Evolutionary conservation across 1,140 invertebrate species (phyloP).

Genomic region (Drosophila auraria): DNA sequence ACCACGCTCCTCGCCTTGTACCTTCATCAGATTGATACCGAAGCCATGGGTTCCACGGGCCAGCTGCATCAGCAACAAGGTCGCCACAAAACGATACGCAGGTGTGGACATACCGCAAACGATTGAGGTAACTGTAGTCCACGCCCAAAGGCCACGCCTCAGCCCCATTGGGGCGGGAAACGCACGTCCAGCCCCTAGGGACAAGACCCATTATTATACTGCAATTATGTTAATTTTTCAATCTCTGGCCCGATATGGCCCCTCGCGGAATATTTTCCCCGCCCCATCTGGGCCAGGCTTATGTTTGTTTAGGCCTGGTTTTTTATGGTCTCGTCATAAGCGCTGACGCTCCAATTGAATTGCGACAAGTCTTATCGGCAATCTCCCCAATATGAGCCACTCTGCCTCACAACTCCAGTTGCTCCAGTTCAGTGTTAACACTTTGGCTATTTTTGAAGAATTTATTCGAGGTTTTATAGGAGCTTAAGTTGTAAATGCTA

Average conservation of each 20-base stretch:
- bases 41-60: conserved; percentile 47
- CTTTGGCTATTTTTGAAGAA: conserved; percentile 5
- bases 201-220: conserved; percentile 57
- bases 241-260: conserved; percentile 43
- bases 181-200: conserved; percentile 33
- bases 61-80: conserved; percentile 37
- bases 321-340: conserved; percentile 27
- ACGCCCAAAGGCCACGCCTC: conserved; percentile 49
- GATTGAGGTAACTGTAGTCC: conserved; percentile 50
- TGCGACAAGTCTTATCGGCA: conserved; percentile 47
- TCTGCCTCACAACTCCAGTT: neutral
- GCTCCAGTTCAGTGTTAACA: neutral
- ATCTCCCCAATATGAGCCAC: conserved; percentile 26
- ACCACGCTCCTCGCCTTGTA: conserved; percentile 47
- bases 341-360: conserved; percentile 40
- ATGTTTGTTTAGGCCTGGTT: conserved; percentile 43
- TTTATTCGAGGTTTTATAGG: neutral
- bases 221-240: conserved; percentile 77
- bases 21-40: conserved; percentile 71
- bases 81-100: conserved; percentile 24
- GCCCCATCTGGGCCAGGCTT: neutral
- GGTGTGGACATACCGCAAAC: conserved; percentile 53
- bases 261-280: conserved; percentile 35
- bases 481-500: neutral
- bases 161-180: conserved; percentile 19